Conservation (phyloP, 2,797 vertebrate genomes). For the Falco naumanni region DNA sequence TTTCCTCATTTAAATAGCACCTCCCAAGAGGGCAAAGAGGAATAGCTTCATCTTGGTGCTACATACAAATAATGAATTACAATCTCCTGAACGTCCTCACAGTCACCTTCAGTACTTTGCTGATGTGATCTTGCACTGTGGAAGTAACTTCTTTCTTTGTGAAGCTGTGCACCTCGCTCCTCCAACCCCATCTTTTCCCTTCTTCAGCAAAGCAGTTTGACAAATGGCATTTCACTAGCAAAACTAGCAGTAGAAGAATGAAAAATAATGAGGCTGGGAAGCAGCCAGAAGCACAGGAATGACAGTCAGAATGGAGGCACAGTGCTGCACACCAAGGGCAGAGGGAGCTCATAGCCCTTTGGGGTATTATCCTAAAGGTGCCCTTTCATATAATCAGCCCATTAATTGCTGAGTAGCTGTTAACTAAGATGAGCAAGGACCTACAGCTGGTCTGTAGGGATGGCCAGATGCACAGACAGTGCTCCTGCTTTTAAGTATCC, state of each 20-base stretch:
- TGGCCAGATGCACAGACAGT: background rate
- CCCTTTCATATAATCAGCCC: background rate
- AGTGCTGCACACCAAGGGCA: background rate
- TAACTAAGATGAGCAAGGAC: background rate
- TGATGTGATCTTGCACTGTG: background rate
- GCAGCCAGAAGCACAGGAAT: background rate
- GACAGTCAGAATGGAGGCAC: background rate
- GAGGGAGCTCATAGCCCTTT: background rate
- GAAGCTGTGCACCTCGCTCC: background rate
- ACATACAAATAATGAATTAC: background rate
- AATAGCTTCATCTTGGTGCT: conserved; percentile 1
- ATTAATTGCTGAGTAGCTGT: background rate
- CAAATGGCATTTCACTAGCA: background rate
- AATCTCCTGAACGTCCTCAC: background rate
- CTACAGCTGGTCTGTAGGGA: background rate
- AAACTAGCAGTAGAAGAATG: conserved; percentile 2
- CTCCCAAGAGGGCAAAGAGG: conserved; percentile 24
- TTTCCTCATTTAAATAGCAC: conserved; percentile 31
- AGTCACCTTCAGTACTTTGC: conserved; percentile 38
- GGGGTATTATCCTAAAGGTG: background rate
- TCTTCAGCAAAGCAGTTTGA: background rate
- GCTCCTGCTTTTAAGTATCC: background rate
- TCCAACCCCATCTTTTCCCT: background rate
- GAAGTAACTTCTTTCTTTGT: background rate
- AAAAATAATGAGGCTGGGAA: background rate